Evolutionary conservation across 2,113 vertebrate genomes (phyloP), one percentile per base, ranked within the genome.

Genomic region (Danionella cerebrum): DNA sequence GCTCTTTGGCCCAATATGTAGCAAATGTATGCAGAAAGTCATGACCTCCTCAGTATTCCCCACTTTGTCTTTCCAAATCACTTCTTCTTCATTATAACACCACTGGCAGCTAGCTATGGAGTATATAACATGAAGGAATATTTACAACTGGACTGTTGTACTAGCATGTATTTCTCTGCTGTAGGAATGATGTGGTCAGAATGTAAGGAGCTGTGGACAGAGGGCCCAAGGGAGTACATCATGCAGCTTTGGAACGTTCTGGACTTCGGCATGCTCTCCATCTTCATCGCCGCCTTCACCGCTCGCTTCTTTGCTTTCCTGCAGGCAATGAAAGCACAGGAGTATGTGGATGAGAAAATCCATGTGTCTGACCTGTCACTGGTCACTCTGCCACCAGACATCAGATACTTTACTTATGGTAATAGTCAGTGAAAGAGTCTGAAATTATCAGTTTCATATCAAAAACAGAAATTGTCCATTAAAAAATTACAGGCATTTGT

Each of bases 131-230:
- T n/a, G n/a, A n/a, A n/a, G n/a, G n/a, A n/a, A n/a, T n/a, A n/a
- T n/a, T n/a, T n/a, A n/a, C n/a, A n/a, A n/a, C n/a, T n/a, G n/a
- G n/a, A n/a, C n/a, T n/a, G n/a, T n/a, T n/a, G n/a, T n/a, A n/a
- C n/a, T n/a, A n/a, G n/a, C n/a, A n/a, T n/a, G n/a, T n/a, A n/a
- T n/a, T n/a, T n/a, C 5, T 18, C 1, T 44, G 8, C 3, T 27
- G 22, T 2, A 94, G 92, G 92, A 16, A 94, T 94, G 92, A 93
- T 94, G 91, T 94, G 92, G 92, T 91, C 92, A 1, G 92, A 94
- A 78, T 94, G 92, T 76, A 94, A 94, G 70, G 92, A 94, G 71
- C 85, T 94, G 3, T 94, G 92, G 92, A 81, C 90, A 11, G 92
- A 93, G 82, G 92, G 92, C 3, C 92, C 90, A 2, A 84, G 91